A percentile compares a stretch with the other conserved stretches of the same genome.
Conservation (phyloP, 2,113 vertebrate genomes). For the Grantiella picta region DNA sequence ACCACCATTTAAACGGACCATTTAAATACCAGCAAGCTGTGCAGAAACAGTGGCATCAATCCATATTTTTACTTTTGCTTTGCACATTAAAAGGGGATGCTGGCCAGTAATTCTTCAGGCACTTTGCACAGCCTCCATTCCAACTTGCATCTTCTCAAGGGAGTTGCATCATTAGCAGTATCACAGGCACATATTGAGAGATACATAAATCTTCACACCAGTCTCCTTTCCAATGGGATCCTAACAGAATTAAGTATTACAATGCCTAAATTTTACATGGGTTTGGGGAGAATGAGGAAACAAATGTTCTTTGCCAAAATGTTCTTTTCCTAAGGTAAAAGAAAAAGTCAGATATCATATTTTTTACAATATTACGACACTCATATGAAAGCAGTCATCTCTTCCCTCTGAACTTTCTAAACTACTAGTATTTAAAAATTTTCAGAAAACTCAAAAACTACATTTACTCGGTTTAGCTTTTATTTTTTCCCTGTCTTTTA, state of each 20-base stretch:
- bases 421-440: background rate
- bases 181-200: background rate
- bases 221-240: background rate
- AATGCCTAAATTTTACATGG: slow-evolving; percentile 9
- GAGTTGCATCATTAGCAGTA: background rate
- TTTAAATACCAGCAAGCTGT: background rate
- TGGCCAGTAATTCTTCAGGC: background rate
- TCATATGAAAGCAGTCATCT: slow-evolving; percentile 37
- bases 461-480: slow-evolving; percentile 16
- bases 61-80: background rate
- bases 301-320: background rate
- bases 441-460: slow-evolving; percentile 37
- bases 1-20: background rate
- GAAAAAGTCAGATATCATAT: background rate
- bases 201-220: background rate
- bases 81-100: background rate
- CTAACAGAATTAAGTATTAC: background rate
- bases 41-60: background rate
- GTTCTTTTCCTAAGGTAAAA: background rate
- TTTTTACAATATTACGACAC: background rate
- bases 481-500: background rate
- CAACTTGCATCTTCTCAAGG: background rate
- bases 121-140: background rate
- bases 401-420: slow-evolving; percentile 19
- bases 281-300: background rate